Evolutionary conservation across 2,888 invertebrate species (phyloP).

Genomic region (Microctonus aethiopoides): DNA sequence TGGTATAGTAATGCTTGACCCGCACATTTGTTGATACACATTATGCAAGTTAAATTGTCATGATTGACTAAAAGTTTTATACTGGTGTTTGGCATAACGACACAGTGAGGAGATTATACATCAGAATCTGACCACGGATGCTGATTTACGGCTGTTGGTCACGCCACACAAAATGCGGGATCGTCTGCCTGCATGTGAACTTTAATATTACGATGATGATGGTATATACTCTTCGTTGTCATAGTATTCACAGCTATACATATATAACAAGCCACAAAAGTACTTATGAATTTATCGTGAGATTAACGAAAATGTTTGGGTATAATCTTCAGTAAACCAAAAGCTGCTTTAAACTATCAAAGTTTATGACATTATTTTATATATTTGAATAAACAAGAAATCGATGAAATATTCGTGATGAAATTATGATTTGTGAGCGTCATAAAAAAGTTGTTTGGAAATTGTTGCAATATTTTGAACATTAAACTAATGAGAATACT

Average conservation of each 20-base stretch:
- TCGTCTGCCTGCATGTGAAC: background rate
- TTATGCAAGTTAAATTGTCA: slow-evolving; percentile 9
- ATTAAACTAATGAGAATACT: background rate
- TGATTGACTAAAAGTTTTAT: slow-evolving; percentile 14
- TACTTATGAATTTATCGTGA: slow-evolving; percentile 13
- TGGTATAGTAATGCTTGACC: background rate
- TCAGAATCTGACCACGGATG: slow-evolving; percentile 43
- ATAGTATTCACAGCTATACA: background rate
- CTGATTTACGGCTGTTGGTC: slow-evolving; percentile 51
- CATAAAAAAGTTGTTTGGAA: too few species aligned
- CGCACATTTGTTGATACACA: background rate
- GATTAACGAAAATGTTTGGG: slow-evolving; percentile 3
- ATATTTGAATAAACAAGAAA: too few species aligned
- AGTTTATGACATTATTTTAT: background rate
- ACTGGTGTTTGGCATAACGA: slow-evolving; percentile 19
- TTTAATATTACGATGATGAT: background rate
- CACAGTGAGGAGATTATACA: slow-evolving; percentile 42
- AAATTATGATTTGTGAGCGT: too few species aligned
- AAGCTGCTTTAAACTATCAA: background rate
- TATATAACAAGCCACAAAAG: background rate
- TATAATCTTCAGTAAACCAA: background rate
- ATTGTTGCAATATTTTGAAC: slow-evolving; percentile 1
- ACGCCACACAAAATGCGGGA: slow-evolving; percentile 40
- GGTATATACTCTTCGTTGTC: slow-evolving; percentile 14
- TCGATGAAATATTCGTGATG: too few species aligned